Evolutionary conservation across 2,113 vertebrate genomes (phyloP).

Genomic region (Larimichthys crocea): DNA sequence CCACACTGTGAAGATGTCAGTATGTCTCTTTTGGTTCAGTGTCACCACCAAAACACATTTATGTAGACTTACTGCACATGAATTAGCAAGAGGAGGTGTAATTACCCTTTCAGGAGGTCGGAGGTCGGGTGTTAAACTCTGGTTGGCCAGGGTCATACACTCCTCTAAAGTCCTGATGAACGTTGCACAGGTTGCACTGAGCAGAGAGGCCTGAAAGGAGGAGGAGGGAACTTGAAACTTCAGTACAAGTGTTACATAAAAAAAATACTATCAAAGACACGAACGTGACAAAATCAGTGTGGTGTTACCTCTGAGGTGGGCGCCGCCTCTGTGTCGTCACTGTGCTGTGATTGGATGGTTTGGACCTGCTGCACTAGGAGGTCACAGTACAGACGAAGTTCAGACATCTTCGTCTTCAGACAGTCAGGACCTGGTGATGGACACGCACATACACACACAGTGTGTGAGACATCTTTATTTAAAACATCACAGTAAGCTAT

Average conservation of each 20-base stretch:
- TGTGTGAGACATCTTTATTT: neutral
- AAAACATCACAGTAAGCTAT: neutral
- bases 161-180: slow-evolving; percentile 98
- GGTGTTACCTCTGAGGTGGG: slow-evolving; percentile 63
- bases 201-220: slow-evolving; percentile 84
- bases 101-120: slow-evolving; percentile 71
- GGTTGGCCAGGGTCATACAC: slow-evolving; percentile 96
- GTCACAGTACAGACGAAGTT: slow-evolving; percentile 98
- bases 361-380: slow-evolving; percentile 83
- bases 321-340: slow-evolving; percentile 71
- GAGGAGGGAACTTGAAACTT: neutral
- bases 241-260: no score
- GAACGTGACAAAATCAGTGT: neutral
- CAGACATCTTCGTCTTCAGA: slow-evolving; percentile 98
- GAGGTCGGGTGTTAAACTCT: slow-evolving; percentile 93
- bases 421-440: slow-evolving; percentile 81
- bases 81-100: neutral
- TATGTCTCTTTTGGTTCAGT: neutral
- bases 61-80: neutral
- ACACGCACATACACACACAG: neutral
- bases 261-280: neutral
- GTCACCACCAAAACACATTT: neutral
- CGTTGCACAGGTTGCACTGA: slow-evolving; percentile 96
- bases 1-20: neutral
- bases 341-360: slow-evolving; percentile 82